A percentile compares a stretch with the other conserved stretches of the same genome.
phyloP scores from a whole-genome alignment of 2,888 invertebrate species.

The Malthinus seriepunctatus region DNA sequence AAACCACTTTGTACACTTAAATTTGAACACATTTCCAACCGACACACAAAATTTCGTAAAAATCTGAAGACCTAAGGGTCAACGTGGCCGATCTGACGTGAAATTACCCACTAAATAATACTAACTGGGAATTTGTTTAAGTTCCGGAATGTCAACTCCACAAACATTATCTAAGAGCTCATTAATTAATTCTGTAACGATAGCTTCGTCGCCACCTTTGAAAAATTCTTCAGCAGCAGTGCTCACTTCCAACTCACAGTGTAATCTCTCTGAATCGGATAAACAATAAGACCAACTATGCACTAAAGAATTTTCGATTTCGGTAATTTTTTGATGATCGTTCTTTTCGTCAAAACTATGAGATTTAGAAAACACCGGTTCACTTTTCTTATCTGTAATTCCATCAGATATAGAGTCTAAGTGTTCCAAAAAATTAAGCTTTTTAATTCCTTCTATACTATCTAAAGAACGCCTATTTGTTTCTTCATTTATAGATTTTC shows the following conservation, averaged over 20 bases:
- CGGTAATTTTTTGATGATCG: conserved; percentile 46
- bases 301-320: conserved; percentile 56
- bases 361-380: conserved; percentile 46
- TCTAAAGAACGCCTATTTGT: background rate
- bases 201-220: conserved; percentile 53
- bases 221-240: conserved; percentile 72
- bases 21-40: too few species aligned
- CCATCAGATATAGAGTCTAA: conserved; percentile 52
- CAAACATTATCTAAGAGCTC: conserved; percentile 62
- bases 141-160: conserved; percentile 36
- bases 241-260: conserved; percentile 59
- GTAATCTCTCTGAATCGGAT: conserved; percentile 54
- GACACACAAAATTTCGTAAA: too few species aligned
- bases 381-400: conserved; percentile 38
- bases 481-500: conserved; percentile 27
- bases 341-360: conserved; percentile 53
- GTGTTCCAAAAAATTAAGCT: conserved; percentile 44
- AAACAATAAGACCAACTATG: conserved; percentile 61
- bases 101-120: too few species aligned
- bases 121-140: conserved; percentile 13
- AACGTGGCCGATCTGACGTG: too few species aligned
- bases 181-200: conserved; percentile 62
- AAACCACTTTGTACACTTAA: too few species aligned
- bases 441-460: conserved; percentile 13
- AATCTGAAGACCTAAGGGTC: too few species aligned